Base-by-base conservation (phyloP, 2,113 vertebrate species). In the Heterotis niloticus region DNA sequence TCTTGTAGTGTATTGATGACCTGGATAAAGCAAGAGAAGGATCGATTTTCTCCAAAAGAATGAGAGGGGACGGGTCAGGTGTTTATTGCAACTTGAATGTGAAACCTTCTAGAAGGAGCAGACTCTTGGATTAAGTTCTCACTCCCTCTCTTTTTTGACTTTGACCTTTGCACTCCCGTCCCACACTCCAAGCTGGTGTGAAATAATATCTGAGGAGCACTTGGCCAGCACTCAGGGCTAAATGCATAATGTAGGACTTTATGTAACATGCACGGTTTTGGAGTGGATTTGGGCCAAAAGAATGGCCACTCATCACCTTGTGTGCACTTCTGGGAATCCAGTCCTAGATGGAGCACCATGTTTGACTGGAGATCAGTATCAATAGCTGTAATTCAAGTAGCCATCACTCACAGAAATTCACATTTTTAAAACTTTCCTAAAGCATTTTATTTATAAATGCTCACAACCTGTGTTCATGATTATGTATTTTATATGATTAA, bases 241-340 rank as follows among this genome's bases (percentile, higher is more conserved):
- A 73, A 79, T 79, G 60, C 68, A 79, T 79, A 52, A 65, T 73
- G 68, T 26, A 79, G 57, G 13, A 14, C 78, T 64, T 79, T 79
- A 79, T 56, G 59, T 54, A 72, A 79, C 18, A 28, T 13, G 64
- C 51, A 60, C 13, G 54, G 77, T n/a, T 73, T 56, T 74, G 52
- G 52, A 54, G 69, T 72, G 71, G 71, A 74, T 74, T 57, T 54
- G 24, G 54, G 51, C 54, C 54, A 74, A 29, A 59, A 74, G 14
- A 14, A 62, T 62, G 26, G 26, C 20, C 17, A 74, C 54, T 23
- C 14, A 7, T 16, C 24, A 16, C 4, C 1, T 9, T 57, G 23
- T 14, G 26, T 54, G 12, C 5, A 51, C 54, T 59, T 74, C 5
- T 56, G 71, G 54, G 71, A 59, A 16, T 24, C 10, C 57, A 59